A percentile compares a stretch with the other conserved stretches of the same genome.
Evolutionary conservation across 1,140 invertebrate species (phyloP).

Genomic region (Formica exsecta): DNA sequence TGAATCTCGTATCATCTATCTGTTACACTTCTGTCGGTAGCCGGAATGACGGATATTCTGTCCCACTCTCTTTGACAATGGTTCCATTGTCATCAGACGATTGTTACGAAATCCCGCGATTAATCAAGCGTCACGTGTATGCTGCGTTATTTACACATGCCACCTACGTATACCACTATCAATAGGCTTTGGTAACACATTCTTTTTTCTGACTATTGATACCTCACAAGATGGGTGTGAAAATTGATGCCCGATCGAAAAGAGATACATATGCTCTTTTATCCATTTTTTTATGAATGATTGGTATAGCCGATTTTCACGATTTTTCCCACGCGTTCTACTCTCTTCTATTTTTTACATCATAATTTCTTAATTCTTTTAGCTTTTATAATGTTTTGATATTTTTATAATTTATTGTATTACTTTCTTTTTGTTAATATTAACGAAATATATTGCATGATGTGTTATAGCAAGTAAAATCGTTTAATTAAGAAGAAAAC

Average conservation of each 20-base stretch:
- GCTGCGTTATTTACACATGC: neutral
- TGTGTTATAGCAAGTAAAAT: neutral
- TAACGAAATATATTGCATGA: neutral
- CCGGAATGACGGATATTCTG: slow-evolving; percentile 9
- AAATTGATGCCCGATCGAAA: slow-evolving; percentile 30
- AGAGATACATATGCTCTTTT: neutral
- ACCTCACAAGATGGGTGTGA: neutral
- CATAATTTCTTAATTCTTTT: neutral
- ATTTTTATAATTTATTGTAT: neutral
- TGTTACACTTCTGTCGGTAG: slow-evolving; percentile 1
- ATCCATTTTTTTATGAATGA: neutral
- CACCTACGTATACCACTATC: slow-evolving; percentile 46
- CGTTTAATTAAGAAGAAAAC: neutral
- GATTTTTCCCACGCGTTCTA: neutral
- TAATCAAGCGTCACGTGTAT: slow-evolving; percentile 31
- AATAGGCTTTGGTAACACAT: slow-evolving; percentile 58
- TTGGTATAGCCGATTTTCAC: neutral
- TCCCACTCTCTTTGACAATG: slow-evolving; percentile 33
- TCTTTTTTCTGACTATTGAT: slow-evolving; percentile 28
- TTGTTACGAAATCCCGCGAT: slow-evolving; percentile 65
- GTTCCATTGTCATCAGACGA: slow-evolving; percentile 41
- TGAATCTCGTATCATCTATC: too few relatives aligned
- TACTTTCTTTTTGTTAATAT: neutral
- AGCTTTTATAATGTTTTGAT: neutral
- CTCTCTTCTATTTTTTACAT: neutral